phyloP scores from a whole-genome alignment of 1,140 invertebrate genomes.

The Eulimnadia texana region DNA sequence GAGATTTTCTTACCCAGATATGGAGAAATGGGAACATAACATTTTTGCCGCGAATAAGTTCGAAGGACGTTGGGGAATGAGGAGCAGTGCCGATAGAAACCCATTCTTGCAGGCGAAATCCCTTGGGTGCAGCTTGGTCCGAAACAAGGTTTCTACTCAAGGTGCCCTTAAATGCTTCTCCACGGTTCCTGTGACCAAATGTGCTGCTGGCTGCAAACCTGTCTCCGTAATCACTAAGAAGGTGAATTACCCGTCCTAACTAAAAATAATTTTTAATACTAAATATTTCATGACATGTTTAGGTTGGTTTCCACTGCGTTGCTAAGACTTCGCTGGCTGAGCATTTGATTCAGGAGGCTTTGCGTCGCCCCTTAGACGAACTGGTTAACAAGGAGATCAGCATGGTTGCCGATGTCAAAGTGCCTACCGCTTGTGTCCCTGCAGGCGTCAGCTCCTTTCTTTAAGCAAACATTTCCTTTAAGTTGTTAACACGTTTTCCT shows the following conservation, averaged over 20 bases:
- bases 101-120: too few relatives aligned
- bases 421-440: not conserved
- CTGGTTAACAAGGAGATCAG: conserved; percentile 7
- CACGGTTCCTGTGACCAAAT: not conserved
- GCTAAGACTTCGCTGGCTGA: conserved; percentile 7
- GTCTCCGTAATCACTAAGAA: conserved; percentile 7
- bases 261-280: not conserved
- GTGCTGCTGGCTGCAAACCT: not conserved
- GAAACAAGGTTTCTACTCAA: conserved; percentile 5
- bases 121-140: not conserved
- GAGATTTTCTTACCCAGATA: too few relatives aligned
- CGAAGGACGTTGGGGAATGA: too few relatives aligned
- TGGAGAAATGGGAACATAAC: too few relatives aligned
- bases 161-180: conserved; percentile 13
- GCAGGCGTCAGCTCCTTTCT: too few relatives aligned
- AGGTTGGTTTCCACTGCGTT: conserved; percentile 13
- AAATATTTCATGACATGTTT: not conserved
- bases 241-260: not conserved
- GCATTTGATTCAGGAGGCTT: conserved; percentile 1
- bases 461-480: too few relatives aligned
- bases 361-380: conserved; percentile 7
- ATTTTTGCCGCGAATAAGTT: too few relatives aligned
- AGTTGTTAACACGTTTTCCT: too few relatives aligned
- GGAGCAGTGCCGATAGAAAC: too few relatives aligned
- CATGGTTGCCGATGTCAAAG: not conserved